These are phyloP conservation scores for Pristionchus mayeri DNA, from an alignment of 2,888 invertebrate genomes.

Conservation along the genomic window DNA sequence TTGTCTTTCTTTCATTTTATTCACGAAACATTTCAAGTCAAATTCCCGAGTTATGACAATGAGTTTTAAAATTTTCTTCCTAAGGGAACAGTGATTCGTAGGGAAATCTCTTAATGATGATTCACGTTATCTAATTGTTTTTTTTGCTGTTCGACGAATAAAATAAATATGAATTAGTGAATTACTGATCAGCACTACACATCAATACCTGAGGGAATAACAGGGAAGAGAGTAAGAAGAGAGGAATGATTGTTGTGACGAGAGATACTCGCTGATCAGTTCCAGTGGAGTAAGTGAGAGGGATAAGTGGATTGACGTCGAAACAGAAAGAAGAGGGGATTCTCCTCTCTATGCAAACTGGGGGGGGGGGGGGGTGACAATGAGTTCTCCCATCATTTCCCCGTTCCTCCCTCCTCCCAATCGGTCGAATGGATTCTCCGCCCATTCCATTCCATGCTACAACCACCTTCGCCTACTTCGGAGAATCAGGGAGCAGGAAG, in stretches of 20 bases:
- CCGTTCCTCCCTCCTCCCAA: not conserved
- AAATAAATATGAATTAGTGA: too few relatives aligned
- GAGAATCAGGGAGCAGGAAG: not conserved
- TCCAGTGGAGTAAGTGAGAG: conserved; percentile 1
- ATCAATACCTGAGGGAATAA: too few relatives aligned
- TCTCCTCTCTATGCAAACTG: conserved; percentile 21
- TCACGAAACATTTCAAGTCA: not conserved
- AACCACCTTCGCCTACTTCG: conserved; percentile 2
- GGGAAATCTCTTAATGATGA: too few relatives aligned
- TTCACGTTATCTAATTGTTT: too few relatives aligned
- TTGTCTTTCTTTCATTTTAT: too few relatives aligned
- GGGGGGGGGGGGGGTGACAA: not conserved
- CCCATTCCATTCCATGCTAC: conserved; percentile 35
- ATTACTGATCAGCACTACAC: too few relatives aligned
- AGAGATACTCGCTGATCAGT: too few relatives aligned
- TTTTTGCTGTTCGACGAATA: too few relatives aligned
- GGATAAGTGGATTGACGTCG: conserved; percentile 41
- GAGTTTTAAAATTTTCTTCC: too few relatives aligned
- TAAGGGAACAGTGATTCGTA: too few relatives aligned
- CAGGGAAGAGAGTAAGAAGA: not conserved
- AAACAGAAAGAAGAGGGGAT: not conserved
- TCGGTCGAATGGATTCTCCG: conserved; percentile 23
- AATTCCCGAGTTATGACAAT: not conserved
- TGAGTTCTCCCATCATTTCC: conserved; percentile 10
- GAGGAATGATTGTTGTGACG: not conserved